These are phyloP conservation scores for Manis javanica DNA, from an alignment of 2,797 vertebrate genomes.

Conservation along the genomic window DNA sequence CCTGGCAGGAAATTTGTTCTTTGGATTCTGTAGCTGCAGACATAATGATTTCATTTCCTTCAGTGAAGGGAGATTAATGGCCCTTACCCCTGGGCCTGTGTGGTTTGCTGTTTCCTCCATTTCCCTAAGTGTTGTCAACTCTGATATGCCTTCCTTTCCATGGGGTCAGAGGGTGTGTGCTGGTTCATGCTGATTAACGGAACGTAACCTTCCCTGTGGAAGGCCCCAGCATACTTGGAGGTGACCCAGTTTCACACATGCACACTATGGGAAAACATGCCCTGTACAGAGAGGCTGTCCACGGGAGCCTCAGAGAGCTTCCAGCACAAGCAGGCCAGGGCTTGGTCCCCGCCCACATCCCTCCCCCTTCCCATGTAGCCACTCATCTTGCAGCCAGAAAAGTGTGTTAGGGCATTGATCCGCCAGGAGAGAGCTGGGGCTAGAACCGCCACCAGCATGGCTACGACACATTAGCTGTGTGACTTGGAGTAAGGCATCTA, in stretches of 20 bases:
- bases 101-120: constrained; percentile 73
- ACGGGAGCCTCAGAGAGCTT: background rate
- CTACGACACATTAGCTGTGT: background rate
- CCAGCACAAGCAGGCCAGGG: background rate
- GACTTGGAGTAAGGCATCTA: background rate
- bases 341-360: too few relatives aligned
- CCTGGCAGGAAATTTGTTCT: constrained; percentile 90
- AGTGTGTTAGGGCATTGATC: background rate
- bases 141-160: background rate
- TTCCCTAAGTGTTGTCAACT: constrained; percentile 75
- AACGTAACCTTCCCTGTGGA: background rate
- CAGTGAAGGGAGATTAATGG: constrained; percentile 87
- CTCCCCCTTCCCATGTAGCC: background rate
- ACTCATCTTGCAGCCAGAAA: background rate
- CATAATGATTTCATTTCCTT: constrained; percentile 91
- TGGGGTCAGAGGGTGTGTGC: constrained; percentile 55
- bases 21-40: constrained; percentile 88
- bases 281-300: background rate
- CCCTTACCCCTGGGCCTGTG: constrained; percentile 81
- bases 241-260: constrained; percentile 15
- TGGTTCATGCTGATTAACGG: background rate
- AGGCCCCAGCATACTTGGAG: background rate
- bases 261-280: background rate
- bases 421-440: background rate
- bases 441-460: too few relatives aligned